Conservation (phyloP, 2,797 vertebrate species). For the Chaenodraco wilsoni region DNA sequence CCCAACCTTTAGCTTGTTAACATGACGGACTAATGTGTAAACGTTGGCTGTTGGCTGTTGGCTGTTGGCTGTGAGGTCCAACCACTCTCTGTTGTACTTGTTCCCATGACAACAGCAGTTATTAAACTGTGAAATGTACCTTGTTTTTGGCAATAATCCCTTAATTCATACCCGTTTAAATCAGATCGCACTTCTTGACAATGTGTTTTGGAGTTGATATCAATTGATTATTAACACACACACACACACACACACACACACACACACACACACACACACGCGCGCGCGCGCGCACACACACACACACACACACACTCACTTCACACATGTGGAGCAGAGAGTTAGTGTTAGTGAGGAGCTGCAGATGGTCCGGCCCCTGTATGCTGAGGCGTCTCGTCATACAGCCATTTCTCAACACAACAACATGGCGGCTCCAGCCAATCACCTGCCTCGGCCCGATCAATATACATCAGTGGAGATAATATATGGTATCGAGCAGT, state of each 20-base stretch:
- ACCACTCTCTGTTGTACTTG: slow-evolving; percentile 23
- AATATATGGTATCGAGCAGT: slow-evolving; percentile 69
- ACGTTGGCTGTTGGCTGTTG: slow-evolving; percentile 11
- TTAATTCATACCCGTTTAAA: slow-evolving; percentile 14
- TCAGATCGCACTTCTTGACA: slow-evolving; percentile 3
- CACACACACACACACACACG: slow-evolving; percentile 15
- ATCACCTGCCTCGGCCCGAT: slow-evolving; percentile 62
- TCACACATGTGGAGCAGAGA: slow-evolving; percentile 37
- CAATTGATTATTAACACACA: slow-evolving; percentile 30
- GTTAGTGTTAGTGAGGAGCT: slow-evolving; percentile 35
- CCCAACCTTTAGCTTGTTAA: slow-evolving; percentile 45
- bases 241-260: too few species aligned
- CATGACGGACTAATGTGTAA: slow-evolving; percentile 49
- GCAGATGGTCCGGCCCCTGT: slow-evolving; percentile 36
- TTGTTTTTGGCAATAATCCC: slow-evolving; percentile 4
- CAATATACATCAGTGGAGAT: slow-evolving; percentile 73
- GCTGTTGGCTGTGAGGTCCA: slow-evolving; percentile 19
- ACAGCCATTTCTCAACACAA: slow-evolving; percentile 54
- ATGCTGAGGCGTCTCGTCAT: slow-evolving; percentile 47
- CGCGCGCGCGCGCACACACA: too few species aligned
- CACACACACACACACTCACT: neutral
- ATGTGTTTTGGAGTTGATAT: slow-evolving; percentile 14
- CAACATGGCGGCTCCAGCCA: slow-evolving; percentile 44
- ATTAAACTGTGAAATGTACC: slow-evolving; percentile 5
- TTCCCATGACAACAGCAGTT: slow-evolving; percentile 30